Base-by-base conservation (phyloP, 2,797 vertebrate genomes). In the Cyprinella venusta region DNA sequence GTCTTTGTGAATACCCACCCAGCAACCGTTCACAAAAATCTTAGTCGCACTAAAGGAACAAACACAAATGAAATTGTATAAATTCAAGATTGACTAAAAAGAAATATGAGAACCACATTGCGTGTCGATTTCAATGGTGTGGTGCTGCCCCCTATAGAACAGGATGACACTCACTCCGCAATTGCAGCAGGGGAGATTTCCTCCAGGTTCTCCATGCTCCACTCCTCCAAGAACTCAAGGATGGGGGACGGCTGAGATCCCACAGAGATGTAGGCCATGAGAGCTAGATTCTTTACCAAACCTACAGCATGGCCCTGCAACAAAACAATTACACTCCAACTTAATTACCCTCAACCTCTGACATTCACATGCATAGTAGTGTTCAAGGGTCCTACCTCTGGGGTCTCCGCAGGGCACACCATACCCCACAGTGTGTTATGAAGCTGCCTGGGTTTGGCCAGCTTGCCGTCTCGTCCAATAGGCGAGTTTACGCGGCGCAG, bases 141-240 rank as follows among this genome's bases (percentile, higher is more conserved):
- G n/a, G 21, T 83, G 65, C 81, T 88, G 84, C 86, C 79, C 76
- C 59, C 84, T 86, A 71, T 26, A 79, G 80, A 75, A 13, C 42
- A 65, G 30, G 2, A 4, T 30, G 40, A 78, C 74, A 96, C 97
- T 45, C 74, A 99, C 98, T 99, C 98, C n/a, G 98, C 98, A 74
- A 99, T 99, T 78, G 98, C 98, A 38, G 98, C 98, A 38, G 98
- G 98, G 13, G 98, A 99, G 89, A 99, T 99, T 93, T 99, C 98
- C 93, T 99, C 98, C 86, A 99, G 90, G 89, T 99, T 99, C 95
- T 99, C 98, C 98, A 99, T 99, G 87, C 98, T 99, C 98, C 98
- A 99, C 91, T 99, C 98, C 92, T 99, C 98, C 93, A 99, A 93
- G 91, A 99, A 99, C 92, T 99, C 98, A 91, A 99, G 90, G 93